Percentiles rank a stretch among this genome's conserved stretches.
These are phyloP conservation scores for Patiria miniata DNA, from an alignment of 35 echinoderm and acorn worm genomes.

Conservation along the genomic window DNA sequence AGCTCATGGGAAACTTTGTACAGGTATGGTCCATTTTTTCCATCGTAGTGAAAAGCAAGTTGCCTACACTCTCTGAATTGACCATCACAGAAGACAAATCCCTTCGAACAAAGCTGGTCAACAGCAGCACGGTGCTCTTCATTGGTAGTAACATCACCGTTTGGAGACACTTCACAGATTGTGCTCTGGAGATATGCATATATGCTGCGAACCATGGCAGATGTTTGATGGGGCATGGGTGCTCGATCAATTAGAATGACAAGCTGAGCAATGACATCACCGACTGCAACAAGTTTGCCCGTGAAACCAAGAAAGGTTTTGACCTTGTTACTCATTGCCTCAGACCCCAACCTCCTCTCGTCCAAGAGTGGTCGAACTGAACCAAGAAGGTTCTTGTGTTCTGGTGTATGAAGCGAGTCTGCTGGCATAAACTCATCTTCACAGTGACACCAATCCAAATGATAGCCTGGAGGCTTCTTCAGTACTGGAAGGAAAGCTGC, in stretches of 20 bases:
- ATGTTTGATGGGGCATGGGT: neutral
- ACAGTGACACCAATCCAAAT: neutral
- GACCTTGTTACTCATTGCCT: neutral
- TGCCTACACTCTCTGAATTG: neutral
- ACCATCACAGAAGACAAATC: slow-evolving; percentile 2
- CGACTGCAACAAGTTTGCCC: neutral
- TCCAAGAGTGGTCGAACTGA: slow-evolving; percentile 15
- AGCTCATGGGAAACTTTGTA: slow-evolving; percentile 5
- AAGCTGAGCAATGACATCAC: slow-evolving; percentile 4
- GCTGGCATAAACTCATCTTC: neutral
- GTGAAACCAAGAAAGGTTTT: slow-evolving; percentile 14
- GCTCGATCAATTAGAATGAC: neutral
- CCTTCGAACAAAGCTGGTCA: neutral
- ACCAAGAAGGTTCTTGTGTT: slow-evolving; percentile 18
- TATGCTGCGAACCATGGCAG: neutral
- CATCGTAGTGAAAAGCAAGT: slow-evolving; percentile 9
- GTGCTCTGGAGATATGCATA: slow-evolving; percentile 23
- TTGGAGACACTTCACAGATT: neutral
- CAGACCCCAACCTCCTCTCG: slow-evolving; percentile 1
- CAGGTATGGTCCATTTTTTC: neutral
- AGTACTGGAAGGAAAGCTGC: slow-evolving; percentile 46
- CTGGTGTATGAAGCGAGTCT: neutral
- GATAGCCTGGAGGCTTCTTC: neutral
- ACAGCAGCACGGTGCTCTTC: neutral
- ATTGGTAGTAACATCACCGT: no score